phyloP scores from a whole-genome alignment of 2,888 invertebrate species.

The Apocheima hispidaria region DNA sequence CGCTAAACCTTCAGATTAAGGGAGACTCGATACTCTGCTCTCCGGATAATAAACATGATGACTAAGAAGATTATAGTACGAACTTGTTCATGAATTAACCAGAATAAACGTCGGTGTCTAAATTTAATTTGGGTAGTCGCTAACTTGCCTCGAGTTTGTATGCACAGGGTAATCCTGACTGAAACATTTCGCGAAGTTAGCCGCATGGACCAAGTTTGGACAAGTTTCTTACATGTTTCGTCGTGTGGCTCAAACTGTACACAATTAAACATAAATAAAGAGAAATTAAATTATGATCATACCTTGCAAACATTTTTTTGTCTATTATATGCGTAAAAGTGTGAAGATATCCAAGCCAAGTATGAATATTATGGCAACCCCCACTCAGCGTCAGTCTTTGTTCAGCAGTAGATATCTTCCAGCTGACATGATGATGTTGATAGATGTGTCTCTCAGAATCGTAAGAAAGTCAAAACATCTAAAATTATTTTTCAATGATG shows the following conservation, averaged over 20 bases:
- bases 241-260: background rate
- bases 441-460: too few relatives aligned
- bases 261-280: background rate
- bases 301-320: too few relatives aligned
- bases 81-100: slow-evolving; percentile 70
- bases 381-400: too few relatives aligned
- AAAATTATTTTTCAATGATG: too few relatives aligned
- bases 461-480: too few relatives aligned
- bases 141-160: slow-evolving; percentile 57
- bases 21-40: slow-evolving; percentile 52
- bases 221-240: slow-evolving; percentile 24
- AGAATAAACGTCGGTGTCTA: slow-evolving; percentile 65
- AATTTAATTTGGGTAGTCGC: slow-evolving; percentile 71
- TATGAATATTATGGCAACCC: too few relatives aligned
- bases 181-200: slow-evolving; percentile 31
- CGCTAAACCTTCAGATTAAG: slow-evolving; percentile 56
- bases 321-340: too few relatives aligned
- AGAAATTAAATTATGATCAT: background rate
- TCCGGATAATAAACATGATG: slow-evolving; percentile 68
- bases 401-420: too few relatives aligned
- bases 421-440: too few relatives aligned
- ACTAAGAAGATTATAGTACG: slow-evolving; percentile 60
- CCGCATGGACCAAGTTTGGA: slow-evolving; percentile 24
- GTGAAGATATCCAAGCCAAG: too few relatives aligned
- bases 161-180: slow-evolving; percentile 50